These are phyloP conservation scores for Mesitornis unicolor DNA, from an alignment of 2,113 vertebrate species.

Conservation along the genomic window DNA sequence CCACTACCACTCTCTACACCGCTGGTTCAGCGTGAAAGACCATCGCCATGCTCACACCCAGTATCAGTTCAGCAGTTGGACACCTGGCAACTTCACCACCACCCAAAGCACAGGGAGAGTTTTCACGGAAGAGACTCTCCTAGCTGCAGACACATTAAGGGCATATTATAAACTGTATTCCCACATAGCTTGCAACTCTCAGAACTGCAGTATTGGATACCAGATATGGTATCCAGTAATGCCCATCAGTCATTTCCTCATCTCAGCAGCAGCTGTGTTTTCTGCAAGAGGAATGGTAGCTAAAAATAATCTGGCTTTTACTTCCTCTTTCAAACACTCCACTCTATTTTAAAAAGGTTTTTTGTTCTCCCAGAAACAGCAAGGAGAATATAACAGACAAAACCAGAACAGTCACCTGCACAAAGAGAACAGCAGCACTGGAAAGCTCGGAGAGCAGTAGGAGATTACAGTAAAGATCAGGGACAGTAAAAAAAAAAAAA, in stretches of 20 bases:
- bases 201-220: background rate
- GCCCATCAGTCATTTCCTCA: background rate
- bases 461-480: background rate
- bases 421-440: background rate
- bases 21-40: background rate
- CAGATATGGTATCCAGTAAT: background rate
- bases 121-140: background rate
- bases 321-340: constrained; percentile 41
- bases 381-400: background rate
- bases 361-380: background rate
- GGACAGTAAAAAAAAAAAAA: background rate
- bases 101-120: background rate
- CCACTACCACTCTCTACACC: background rate
- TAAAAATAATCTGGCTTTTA: constrained; percentile 51
- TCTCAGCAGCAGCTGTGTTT: constrained; percentile 52
- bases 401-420: background rate
- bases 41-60: background rate
- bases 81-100: background rate
- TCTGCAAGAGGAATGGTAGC: constrained; percentile 27
- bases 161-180: background rate
- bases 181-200: background rate
- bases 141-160: background rate
- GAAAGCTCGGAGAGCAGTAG: background rate
- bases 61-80: background rate
- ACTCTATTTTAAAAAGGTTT: background rate